These are phyloP conservation scores for Anticlea derivata DNA, from an alignment of 2,888 invertebrate species.

Conservation along the genomic window DNA sequence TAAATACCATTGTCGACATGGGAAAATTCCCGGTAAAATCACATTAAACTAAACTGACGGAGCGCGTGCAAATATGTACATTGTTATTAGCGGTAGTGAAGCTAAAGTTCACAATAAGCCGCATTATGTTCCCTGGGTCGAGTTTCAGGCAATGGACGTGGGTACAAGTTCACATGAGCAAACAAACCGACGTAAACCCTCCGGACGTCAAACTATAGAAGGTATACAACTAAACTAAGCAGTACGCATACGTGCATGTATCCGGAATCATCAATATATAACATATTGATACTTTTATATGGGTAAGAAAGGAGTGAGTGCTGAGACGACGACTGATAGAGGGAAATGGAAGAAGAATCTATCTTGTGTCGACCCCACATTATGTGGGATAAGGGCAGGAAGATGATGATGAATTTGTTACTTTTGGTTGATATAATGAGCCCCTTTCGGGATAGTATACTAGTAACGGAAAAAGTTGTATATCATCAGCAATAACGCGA, in stretches of 20 bases:
- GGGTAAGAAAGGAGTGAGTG: too few species aligned
- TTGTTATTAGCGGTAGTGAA: conserved; percentile 34
- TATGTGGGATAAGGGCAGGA: too few species aligned
- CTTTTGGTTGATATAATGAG: too few species aligned
- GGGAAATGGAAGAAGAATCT: too few species aligned
- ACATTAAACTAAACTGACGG: conserved; percentile 18
- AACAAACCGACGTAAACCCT: conserved; percentile 50
- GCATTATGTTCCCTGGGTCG: conserved; percentile 39
- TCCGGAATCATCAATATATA: too few species aligned
- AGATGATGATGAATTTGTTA: too few species aligned
- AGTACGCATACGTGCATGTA: background rate
- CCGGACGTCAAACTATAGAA: conserved; percentile 40
- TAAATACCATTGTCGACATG: conserved; percentile 4
- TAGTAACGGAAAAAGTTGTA: too few species aligned
- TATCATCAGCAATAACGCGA: too few species aligned
- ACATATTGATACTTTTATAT: too few species aligned
- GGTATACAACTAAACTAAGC: conserved; percentile 30
- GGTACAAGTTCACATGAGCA: conserved; percentile 53
- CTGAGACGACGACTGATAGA: too few species aligned
- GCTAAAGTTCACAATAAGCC: conserved; percentile 46
- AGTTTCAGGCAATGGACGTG: conserved; percentile 45
- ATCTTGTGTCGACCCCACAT: too few species aligned
- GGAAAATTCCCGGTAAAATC: conserved; percentile 14
- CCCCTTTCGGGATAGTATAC: too few species aligned
- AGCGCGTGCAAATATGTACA: conserved; percentile 33